Conservation (phyloP, 2,797 vertebrate genomes). For the Acrossocheilus wenchowensis region DNA sequence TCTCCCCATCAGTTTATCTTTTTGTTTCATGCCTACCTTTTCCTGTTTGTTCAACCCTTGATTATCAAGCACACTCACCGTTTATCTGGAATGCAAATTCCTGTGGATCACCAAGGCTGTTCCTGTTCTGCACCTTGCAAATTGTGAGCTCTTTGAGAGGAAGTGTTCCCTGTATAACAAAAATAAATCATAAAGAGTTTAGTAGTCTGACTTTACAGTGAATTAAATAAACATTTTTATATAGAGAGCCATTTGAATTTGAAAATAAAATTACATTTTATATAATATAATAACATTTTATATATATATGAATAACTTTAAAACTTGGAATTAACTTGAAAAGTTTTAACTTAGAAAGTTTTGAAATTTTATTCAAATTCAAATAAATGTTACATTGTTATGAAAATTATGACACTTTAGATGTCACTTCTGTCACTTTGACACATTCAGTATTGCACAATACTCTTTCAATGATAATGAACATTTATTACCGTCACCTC, state of each 20-base stretch:
- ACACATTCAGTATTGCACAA: slow-evolving; percentile 30
- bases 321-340: not conserved
- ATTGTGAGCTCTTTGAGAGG: slow-evolving; percentile 88
- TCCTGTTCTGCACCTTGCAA: slow-evolving; percentile 78
- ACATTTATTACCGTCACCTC: slow-evolving; percentile 55
- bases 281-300: not conserved
- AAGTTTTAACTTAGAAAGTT: too few species aligned
- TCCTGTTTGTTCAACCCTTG: not conserved
- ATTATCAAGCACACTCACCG: slow-evolving; percentile 74
- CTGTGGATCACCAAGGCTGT: slow-evolving; percentile 76
- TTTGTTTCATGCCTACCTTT: not conserved
- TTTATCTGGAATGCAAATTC: slow-evolving; percentile 89
- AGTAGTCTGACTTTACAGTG: not conserved
- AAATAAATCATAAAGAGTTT: slow-evolving; percentile 29
- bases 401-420: not conserved
- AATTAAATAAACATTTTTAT: not conserved
- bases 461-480: slow-evolving; percentile 59
- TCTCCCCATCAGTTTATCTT: slow-evolving; percentile 23
- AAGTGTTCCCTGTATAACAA: slow-evolving; percentile 84
- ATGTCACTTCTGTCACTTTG: slow-evolving; percentile 34
- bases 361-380: not conserved
- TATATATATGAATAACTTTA: not conserved
- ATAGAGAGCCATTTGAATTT: not conserved
- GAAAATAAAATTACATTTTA: not conserved
- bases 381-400: not conserved